phyloP scores from a whole-genome alignment of 2,113 vertebrate species.

The Mugil cephalus region DNA sequence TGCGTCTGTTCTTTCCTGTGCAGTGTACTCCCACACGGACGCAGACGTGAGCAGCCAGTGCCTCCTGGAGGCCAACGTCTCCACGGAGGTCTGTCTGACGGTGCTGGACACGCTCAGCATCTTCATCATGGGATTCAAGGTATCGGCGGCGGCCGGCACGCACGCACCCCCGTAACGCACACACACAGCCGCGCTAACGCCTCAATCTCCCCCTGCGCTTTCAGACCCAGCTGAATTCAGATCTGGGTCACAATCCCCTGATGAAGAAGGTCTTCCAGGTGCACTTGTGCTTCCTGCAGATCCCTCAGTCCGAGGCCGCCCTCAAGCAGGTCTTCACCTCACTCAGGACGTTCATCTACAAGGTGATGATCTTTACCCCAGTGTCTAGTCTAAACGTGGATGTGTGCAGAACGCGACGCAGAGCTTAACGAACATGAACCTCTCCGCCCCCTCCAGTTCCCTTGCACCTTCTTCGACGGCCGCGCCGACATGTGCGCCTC shows the following conservation, averaged over 20 bases:
- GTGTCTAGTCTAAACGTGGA: too few species aligned
- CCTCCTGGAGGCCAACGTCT: constrained; percentile 94
- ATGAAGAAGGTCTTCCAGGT: constrained; percentile 99
- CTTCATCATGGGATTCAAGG: constrained; percentile 98
- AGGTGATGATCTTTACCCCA: too few species aligned
- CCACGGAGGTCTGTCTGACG: constrained; percentile 96
- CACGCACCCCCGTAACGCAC: too few species aligned
- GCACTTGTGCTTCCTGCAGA: constrained; percentile 96
- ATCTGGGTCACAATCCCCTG: constrained; percentile 95
- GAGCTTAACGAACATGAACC: too few species aligned
- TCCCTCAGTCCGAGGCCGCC: constrained; percentile 94
- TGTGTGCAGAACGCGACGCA: too few species aligned
- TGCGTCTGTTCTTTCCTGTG: constrained; percentile 48
- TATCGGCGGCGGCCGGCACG: constrained; percentile 51
- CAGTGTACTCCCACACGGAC: constrained; percentile 93
- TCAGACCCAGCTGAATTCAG: constrained; percentile 92
- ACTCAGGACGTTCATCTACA: constrained; percentile 93
- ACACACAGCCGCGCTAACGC: too few species aligned
- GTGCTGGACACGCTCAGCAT: constrained; percentile 94
- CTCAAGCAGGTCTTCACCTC: constrained; percentile 95
- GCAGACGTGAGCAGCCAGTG: constrained; percentile 93
- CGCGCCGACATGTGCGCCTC: constrained; percentile 97
- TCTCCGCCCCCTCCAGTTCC: constrained; percentile 88
- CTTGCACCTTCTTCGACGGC: constrained; percentile 95
- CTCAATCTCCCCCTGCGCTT: constrained; percentile 35